Base-by-base conservation (phyloP, 2,113 vertebrate species). In the Todiramphus saurophagus region DNA sequence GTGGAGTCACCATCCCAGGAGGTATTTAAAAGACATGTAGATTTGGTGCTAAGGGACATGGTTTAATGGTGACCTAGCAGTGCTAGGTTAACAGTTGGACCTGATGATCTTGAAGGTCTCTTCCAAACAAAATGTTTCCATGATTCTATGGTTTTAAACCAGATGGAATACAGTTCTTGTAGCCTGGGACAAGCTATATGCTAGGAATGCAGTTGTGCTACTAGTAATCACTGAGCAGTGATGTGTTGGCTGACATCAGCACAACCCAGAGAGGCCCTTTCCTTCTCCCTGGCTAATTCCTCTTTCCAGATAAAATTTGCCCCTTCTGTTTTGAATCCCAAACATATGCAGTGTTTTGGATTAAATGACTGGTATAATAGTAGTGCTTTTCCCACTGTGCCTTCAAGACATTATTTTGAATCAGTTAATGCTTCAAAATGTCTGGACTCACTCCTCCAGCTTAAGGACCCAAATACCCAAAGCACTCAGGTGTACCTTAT, bases 211-310 rank as follows among this genome's bases (percentile, higher is more conserved):
- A 41, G 16, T 39, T 0, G 0, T 48, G 30, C 5, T 75, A 12
- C 23, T 25, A 25, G 15, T 66, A 35, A 23, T 58, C 9, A 35
- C 43, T 33, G 17, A 35, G n/a, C 20, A 84, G 18, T 14, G 23
- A 43, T 15, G 10, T 24, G 27, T 6, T 11, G 31, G 27, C 11
- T 2, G 5, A 43, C 9, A 33, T 16, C 44, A 68, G 13, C 0
- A 0, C 4, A 70, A 75, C 24, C 10, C 67, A 20, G 12, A 46
- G 37, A 63, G 4, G 15, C 1, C 5, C 39, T 63, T 83, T 0
- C 0, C 13, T 84, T 75, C 30, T 62, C 43, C 75, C 35, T 73
- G 13, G 17, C 17, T 13, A 59, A 15, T 77, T 89, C 17, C 15
- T 78, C 8, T 68, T 78, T 56, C 35, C 17, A 55, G 9, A 4